These are phyloP conservation scores for Cuniculus paca DNA, from an alignment of 2,797 vertebrate species.

Conservation along the genomic window DNA sequence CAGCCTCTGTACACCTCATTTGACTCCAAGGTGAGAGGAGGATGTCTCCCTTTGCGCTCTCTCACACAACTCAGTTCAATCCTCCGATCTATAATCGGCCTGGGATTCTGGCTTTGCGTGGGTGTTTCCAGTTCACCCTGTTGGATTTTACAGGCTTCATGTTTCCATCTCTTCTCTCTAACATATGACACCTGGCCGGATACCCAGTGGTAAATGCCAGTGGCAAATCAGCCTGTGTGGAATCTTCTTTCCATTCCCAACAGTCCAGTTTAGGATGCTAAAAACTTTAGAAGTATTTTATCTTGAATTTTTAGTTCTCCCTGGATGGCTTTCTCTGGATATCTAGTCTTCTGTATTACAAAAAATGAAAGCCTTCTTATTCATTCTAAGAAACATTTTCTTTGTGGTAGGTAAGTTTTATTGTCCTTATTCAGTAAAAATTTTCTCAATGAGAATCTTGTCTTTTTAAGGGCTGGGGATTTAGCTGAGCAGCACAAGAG, in stretches of 20 bases:
- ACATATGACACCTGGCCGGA: background rate
- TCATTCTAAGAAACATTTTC: constrained; percentile 16
- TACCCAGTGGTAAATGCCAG: background rate
- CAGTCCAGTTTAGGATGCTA: background rate
- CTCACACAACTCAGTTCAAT: background rate
- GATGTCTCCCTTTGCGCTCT: background rate
- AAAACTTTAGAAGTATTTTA: background rate
- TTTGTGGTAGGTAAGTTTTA: background rate
- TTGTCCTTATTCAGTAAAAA: constrained; percentile 42
- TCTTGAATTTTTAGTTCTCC: background rate
- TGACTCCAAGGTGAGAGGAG: background rate
- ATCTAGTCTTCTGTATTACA: background rate
- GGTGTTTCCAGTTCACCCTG: background rate
- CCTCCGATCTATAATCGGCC: background rate
- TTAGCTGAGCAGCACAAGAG: too few relatives aligned
- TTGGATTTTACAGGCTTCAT: background rate
- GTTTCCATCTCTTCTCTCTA: background rate
- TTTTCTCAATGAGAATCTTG: constrained; percentile 43
- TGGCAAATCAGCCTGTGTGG: background rate
- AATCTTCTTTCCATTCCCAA: background rate
- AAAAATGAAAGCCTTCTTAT: background rate
- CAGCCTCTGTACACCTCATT: background rate
- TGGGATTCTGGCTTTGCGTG: background rate
- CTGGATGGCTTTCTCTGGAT: background rate
- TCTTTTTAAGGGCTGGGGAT: too few relatives aligned